phyloP scores from a whole-genome alignment of 2,113 vertebrate genomes.

The Muscicapa adusta region DNA sequence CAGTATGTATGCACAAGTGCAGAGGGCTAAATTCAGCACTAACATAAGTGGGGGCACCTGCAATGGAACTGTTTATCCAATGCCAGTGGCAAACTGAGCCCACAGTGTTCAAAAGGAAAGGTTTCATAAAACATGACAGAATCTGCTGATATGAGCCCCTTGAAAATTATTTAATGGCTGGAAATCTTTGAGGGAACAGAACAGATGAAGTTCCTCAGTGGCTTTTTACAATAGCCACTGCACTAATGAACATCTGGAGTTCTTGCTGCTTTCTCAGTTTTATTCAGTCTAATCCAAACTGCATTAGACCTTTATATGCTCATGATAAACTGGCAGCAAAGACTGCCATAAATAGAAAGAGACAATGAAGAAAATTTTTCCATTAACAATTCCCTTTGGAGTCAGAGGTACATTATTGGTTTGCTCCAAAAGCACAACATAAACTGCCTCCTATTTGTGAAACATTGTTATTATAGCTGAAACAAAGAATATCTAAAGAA shows the following conservation, averaged over 20 bases:
- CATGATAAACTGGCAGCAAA: conserved; percentile 60
- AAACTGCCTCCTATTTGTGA: conserved; percentile 56
- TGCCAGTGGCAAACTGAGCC: not conserved
- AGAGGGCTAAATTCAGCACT: not conserved
- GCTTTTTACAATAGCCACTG: conserved; percentile 5
- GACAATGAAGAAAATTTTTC: conserved; percentile 68
- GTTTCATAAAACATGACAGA: not conserved
- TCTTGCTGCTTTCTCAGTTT: conserved; percentile 8
- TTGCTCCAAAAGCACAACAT: not conserved
- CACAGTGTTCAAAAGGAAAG: not conserved
- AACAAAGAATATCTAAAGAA: no score
- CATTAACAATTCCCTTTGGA: conserved; percentile 72
- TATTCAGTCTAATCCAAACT: conserved; percentile 15
- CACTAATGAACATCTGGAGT: conserved; percentile 45
- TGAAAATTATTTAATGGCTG: conserved; percentile 20
- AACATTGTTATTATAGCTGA: conserved; percentile 53
- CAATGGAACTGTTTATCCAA: not conserved
- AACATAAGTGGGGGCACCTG: not conserved
- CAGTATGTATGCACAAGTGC: not conserved
- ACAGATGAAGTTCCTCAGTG: not conserved
- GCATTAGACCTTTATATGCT: conserved; percentile 59
- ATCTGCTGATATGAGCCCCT: not conserved
- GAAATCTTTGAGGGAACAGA: not conserved
- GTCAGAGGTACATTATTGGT: not conserved
- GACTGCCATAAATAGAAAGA: conserved; percentile 64